Evolutionary conservation across 2,113 vertebrate species (phyloP).

Genomic region (Malurus elegans): DNA sequence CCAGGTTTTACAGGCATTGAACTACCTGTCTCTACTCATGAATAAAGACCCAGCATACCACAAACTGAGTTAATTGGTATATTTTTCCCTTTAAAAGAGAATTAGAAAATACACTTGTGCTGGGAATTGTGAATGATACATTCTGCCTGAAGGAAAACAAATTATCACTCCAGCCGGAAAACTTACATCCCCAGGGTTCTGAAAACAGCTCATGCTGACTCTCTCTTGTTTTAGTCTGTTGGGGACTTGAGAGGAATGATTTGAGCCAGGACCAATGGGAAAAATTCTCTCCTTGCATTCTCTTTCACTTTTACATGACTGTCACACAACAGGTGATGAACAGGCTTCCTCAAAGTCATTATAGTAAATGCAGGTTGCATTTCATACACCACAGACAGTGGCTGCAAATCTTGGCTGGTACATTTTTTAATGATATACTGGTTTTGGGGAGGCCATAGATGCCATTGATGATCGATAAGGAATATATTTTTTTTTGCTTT

Average conservation of each 20-base stretch:
- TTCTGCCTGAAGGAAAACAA: constrained; percentile 18
- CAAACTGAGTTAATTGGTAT: neutral
- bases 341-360: neutral
- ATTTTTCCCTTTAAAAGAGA: neutral
- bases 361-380: neutral
- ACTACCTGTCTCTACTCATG: neutral
- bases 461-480: neutral
- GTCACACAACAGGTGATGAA: neutral
- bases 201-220: neutral
- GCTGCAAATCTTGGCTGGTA: neutral
- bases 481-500: neutral
- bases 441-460: neutral
- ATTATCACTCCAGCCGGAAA: neutral
- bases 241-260: neutral
- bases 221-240: neutral
- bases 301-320: neutral
- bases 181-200: neutral
- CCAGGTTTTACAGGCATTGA: neutral
- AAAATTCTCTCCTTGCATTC: neutral
- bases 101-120: neutral
- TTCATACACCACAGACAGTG: neutral
- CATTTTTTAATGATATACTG: neutral
- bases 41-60: neutral
- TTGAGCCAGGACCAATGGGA: neutral
- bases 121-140: neutral